phyloP scores from a whole-genome alignment of 2,888 invertebrate species.

The Drosophila kokeensis region DNA sequence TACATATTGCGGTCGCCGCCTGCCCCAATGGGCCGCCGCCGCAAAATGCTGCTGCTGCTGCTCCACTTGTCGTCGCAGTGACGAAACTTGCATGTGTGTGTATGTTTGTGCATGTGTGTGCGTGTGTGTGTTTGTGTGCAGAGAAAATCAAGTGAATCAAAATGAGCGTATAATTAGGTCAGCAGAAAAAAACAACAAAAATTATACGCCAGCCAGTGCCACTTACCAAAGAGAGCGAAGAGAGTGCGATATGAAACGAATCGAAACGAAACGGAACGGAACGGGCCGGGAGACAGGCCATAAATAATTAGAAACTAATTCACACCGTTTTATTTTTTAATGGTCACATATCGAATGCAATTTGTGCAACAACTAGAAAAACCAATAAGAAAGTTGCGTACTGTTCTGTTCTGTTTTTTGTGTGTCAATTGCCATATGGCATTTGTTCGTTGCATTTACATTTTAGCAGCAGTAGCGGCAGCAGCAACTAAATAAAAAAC shows the following conservation, averaged over 20 bases:
- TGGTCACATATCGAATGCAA: conserved; percentile 59
- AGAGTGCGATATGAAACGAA: conserved; percentile 35
- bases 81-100: conserved; percentile 65
- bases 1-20: conserved; percentile 68
- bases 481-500: conserved; percentile 14
- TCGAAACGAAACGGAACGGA: conserved; percentile 41
- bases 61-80: conserved; percentile 80
- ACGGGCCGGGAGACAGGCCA: conserved; percentile 34
- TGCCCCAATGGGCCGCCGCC: conserved; percentile 64
- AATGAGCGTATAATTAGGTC: conserved; percentile 84
- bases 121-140: conserved; percentile 63
- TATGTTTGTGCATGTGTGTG: conserved; percentile 32
- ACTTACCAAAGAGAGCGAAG: conserved; percentile 77
- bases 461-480: background rate
- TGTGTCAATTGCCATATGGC: conserved; percentile 8
- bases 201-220: conserved; percentile 70
- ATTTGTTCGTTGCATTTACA: conserved; percentile 3
- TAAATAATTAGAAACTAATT: conserved; percentile 70
- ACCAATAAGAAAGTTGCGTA: conserved; percentile 40
- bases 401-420: background rate
- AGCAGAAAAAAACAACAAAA: conserved; percentile 75
- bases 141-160: conserved; percentile 81
- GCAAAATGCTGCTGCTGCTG: conserved; percentile 60
- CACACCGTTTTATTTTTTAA: conserved; percentile 53
- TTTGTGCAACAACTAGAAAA: conserved; percentile 41